These are phyloP conservation scores for Venusia cambrica DNA, from an alignment of 2,888 invertebrate species.

Conservation along the genomic window DNA sequence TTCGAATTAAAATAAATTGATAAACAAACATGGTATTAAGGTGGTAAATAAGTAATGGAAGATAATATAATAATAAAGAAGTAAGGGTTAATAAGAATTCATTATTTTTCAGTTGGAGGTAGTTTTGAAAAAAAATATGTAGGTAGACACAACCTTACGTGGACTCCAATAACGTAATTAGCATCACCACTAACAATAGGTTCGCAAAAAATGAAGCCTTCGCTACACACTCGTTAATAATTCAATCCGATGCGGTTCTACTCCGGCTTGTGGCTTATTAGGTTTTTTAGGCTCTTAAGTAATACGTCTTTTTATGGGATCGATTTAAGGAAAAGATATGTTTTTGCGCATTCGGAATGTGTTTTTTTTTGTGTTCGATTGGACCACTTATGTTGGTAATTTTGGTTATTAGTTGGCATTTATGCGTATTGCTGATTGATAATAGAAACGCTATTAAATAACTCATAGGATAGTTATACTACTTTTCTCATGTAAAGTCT, in stretches of 20 bases:
- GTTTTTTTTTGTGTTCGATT: conserved; percentile 1
- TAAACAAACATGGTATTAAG: no score
- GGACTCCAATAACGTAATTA: conserved; percentile 33
- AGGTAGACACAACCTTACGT: conserved; percentile 40
- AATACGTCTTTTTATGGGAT: conserved; percentile 17
- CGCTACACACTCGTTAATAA: conserved; percentile 34
- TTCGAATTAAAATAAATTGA: no score
- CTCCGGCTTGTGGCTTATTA: conserved; percentile 16
- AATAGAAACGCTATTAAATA: no score
- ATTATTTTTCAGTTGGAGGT: no score
- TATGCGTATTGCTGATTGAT: no score
- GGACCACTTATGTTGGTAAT: neutral
- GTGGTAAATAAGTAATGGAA: no score
- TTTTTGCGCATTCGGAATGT: conserved; percentile 8
- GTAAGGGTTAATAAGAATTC: no score
- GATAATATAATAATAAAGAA: no score
- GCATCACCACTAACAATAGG: conserved; percentile 40
- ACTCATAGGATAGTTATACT: no score
- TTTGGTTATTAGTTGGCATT: no score
- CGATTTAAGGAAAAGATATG: conserved; percentile 1
- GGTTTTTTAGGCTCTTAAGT: conserved; percentile 18
- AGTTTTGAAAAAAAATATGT: no score
- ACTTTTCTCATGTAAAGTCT: no score
- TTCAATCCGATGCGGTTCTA: conserved; percentile 32
- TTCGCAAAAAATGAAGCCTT: conserved; percentile 41